Base-by-base conservation (phyloP, 2,113 vertebrate genomes). In the Tachycineta bicolor region DNA sequence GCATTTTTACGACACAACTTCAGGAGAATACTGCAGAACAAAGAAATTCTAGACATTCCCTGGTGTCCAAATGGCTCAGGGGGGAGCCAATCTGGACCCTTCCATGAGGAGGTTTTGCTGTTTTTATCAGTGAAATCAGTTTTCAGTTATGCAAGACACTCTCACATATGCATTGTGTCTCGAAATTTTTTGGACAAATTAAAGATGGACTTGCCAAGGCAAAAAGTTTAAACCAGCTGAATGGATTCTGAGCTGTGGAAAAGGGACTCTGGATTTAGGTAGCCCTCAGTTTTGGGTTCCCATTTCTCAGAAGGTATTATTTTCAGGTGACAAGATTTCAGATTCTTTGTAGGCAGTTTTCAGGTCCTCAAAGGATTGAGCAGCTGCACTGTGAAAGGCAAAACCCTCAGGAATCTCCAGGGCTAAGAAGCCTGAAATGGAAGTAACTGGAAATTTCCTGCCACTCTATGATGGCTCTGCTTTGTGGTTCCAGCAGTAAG, bases 101-200 rank as follows among this genome's bases (percentile, higher is more conserved):
- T 26, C 12, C 31, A 34, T 14, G 25, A 58, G 52, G 34, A 39
- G 13, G 4, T 31, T 76, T 34, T 44, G 16, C 17, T 50, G 14
- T 21, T 86, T 50, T 37, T 28, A 34, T 8, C 9, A 34, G 15
- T 55, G n/a, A 50, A 82, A 59, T 11, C 5, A 15, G 29, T 47
- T 63, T 76, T 56, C 33, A 44, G 7, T 53, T 73, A 26, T 4
- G 18, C 23, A 71, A 37, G 25, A 49, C 28, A 19, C 11, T 49
- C 19, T 55, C 29, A 39, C 2, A 18, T 11, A 34, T 1, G 5
- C 16, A 19, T 3, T 7, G 13, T 0, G 0, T 20, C 25, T 15
- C 34, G 80, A 53, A 56, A 73, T 52, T 31, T 47, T 13, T 29
- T 31, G 31, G 22, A 29, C 10, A 82, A 88, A 31, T 15, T 31